Percentiles rank a stretch among this genome's conserved stretches.
Evolutionary conservation across 2,888 invertebrate genomes (phyloP).

Genomic region (Platerodrilus igneus): DNA sequence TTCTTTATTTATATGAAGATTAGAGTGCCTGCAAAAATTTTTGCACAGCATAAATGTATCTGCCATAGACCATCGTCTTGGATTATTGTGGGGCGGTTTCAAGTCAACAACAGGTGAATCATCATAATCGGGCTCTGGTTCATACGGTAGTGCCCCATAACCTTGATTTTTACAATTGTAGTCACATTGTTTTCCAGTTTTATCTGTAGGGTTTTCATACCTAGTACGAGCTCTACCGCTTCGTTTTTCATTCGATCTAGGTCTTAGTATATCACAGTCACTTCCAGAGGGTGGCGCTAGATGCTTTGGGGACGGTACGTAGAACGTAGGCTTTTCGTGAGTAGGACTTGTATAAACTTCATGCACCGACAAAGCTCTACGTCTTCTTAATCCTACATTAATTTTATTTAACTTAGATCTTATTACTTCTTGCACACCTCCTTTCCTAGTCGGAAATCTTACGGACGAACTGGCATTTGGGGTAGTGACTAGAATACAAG

Average conservation of each 20-base stretch:
- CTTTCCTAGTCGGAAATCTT: constrained; percentile 45
- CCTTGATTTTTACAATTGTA: constrained; percentile 41
- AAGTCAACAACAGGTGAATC: constrained; percentile 23
- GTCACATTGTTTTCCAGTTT: constrained; percentile 37
- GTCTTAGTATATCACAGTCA: constrained; percentile 27
- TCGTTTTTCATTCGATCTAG: constrained; percentile 20
- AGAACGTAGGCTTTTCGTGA: constrained; percentile 58
- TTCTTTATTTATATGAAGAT: constrained; percentile 20
- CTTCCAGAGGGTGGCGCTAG: constrained; percentile 17
- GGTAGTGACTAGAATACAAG: constrained; percentile 46
- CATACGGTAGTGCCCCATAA: constrained; percentile 41
- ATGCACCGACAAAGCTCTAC: constrained; percentile 65
- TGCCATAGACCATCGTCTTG: constrained; percentile 36
- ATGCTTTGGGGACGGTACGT: constrained; percentile 61
- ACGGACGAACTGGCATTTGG: constrained; percentile 47
- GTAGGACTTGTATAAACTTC: constrained; percentile 54
- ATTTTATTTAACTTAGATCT: constrained; percentile 65
- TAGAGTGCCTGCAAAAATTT: constrained; percentile 20
- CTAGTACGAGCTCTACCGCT: constrained; percentile 30
- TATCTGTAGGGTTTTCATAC: constrained; percentile 11
- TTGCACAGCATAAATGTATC: constrained; percentile 34
- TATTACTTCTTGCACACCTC: constrained; percentile 61
- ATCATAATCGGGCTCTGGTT: constrained; percentile 47
- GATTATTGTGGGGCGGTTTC: constrained; percentile 12
- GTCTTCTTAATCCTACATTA: constrained; percentile 62